Evolutionary conservation across 2,888 invertebrate species (phyloP).

Genomic region (Stenurella melanura): DNA sequence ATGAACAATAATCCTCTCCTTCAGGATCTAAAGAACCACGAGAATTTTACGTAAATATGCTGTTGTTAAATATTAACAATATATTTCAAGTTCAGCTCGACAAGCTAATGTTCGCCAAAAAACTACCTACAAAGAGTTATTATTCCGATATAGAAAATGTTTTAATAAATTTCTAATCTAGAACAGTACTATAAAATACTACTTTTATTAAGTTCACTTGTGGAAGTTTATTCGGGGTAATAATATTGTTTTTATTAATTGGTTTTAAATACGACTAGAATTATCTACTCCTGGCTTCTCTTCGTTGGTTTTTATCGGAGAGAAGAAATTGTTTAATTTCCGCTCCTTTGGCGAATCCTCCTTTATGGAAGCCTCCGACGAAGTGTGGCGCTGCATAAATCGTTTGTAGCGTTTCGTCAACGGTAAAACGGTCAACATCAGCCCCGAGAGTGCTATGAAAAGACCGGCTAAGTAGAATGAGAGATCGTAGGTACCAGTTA

Average conservation of each 20-base stretch:
- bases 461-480: slow-evolving; percentile 89
- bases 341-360: slow-evolving; percentile 56
- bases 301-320: slow-evolving; percentile 58
- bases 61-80: neutral
- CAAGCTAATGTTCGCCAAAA: slow-evolving; percentile 15
- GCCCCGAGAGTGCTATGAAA: slow-evolving; percentile 85
- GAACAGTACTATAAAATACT: slow-evolving; percentile 50
- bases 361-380: slow-evolving; percentile 61
- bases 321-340: slow-evolving; percentile 57
- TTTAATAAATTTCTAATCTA: slow-evolving; percentile 33
- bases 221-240: slow-evolving; percentile 49
- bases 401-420: slow-evolving; percentile 67
- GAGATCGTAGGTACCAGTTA: slow-evolving; percentile 84
- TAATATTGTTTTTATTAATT: neutral
- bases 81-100: neutral
- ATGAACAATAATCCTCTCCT: neutral
- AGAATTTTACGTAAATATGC: neutral
- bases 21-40: neutral
- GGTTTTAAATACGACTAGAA: slow-evolving; percentile 60
- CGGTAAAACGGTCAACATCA: slow-evolving; percentile 75
- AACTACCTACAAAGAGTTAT: slow-evolving; percentile 12
- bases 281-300: slow-evolving; percentile 55
- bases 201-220: slow-evolving; percentile 60
- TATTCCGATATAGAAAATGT: slow-evolving; percentile 26
- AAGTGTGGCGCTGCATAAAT: slow-evolving; percentile 65